phyloP scores from a whole-genome alignment of 2,113 vertebrate genomes.

The Physeter macrocephalus region DNA sequence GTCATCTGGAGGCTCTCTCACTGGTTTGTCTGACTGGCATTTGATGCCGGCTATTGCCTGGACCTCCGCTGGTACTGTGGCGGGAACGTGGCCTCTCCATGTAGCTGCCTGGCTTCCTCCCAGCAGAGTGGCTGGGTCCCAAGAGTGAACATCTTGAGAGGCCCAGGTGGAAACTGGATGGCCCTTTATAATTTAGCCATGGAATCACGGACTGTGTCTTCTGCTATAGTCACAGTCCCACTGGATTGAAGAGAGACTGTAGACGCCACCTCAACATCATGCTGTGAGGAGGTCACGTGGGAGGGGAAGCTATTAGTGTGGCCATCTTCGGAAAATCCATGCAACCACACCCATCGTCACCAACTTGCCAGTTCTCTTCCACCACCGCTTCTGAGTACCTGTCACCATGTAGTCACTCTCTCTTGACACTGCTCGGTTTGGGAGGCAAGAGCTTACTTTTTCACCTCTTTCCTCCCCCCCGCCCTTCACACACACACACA shows the following conservation, averaged over 20 bases:
- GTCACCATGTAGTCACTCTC: neutral
- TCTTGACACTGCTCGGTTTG: neutral
- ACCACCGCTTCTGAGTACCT: neutral
- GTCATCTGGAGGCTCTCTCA: neutral
- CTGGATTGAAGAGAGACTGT: neutral
- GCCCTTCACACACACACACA: too few relatives aligned
- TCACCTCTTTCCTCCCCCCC: neutral
- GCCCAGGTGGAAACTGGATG: neutral
- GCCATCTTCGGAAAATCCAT: neutral
- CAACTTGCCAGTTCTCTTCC: neutral
- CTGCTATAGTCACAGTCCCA: neutral
- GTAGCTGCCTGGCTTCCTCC: neutral
- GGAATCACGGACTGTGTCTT: neutral
- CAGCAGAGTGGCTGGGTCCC: neutral
- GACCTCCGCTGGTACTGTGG: neutral
- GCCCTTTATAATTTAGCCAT: neutral
- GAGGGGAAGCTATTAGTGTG: neutral
- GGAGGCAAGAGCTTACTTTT: neutral
- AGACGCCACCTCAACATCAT: neutral
- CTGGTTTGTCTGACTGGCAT: neutral
- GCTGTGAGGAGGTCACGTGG: neutral
- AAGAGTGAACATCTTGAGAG: neutral
- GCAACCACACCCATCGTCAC: neutral
- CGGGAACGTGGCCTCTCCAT: neutral
- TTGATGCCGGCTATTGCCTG: neutral